Percentiles rank a stretch among this genome's conserved stretches.
Evolutionary conservation across 2,888 invertebrate genomes (phyloP).

Genomic region (Sarcophaga subvicina): DNA sequence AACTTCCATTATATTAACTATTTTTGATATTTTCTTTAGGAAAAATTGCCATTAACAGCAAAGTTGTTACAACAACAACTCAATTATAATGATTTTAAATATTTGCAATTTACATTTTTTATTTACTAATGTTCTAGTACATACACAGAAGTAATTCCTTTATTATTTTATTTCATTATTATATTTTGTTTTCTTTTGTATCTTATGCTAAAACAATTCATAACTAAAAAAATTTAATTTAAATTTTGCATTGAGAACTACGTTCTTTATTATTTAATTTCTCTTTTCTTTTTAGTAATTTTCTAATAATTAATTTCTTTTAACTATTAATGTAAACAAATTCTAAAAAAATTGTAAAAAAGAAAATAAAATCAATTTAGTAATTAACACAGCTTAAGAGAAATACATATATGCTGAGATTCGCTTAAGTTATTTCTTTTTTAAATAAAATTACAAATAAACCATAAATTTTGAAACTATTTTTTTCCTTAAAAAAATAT

Average conservation of each 20-base stretch:
- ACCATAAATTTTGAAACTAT: neutral
- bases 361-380: too few relatives aligned
- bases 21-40: too few relatives aligned
- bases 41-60: too few relatives aligned
- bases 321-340: slow-evolving; percentile 12
- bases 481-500: slow-evolving; percentile 43
- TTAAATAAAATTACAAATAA: slow-evolving; percentile 10
- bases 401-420: too few relatives aligned
- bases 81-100: neutral
- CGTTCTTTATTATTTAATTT: neutral
- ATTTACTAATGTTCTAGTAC: slow-evolving; percentile 90
- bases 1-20: too few relatives aligned
- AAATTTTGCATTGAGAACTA: neutral
- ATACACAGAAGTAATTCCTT: slow-evolving; percentile 82
- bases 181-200: slow-evolving; percentile 64
- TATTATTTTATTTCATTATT: too few relatives aligned
- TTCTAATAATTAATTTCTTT: neutral
- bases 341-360: slow-evolving; percentile 18
- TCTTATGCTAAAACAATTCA: slow-evolving; percentile 18
- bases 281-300: neutral
- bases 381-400: slow-evolving; percentile 14
- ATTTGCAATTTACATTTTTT: slow-evolving; percentile 78
- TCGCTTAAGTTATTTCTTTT: slow-evolving; percentile 4
- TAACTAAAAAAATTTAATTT: slow-evolving; percentile 23
- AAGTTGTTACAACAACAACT: too few relatives aligned